These are phyloP conservation scores for Cordilura impudica DNA, from an alignment of 2,888 invertebrate species.

Conservation along the genomic window DNA sequence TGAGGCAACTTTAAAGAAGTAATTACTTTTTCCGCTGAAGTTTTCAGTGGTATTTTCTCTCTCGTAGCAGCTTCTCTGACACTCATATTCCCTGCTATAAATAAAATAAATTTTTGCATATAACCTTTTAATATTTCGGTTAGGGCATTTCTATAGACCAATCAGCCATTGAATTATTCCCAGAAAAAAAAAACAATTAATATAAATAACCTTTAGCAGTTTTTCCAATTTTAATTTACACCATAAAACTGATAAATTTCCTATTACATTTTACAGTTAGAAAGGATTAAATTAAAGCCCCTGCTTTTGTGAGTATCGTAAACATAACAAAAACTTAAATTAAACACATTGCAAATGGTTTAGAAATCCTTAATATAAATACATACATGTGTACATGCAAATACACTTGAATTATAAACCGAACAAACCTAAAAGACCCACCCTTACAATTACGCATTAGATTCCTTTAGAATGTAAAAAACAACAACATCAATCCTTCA, in stretches of 20 bases:
- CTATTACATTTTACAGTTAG: conserved; percentile 30
- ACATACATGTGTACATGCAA: neutral
- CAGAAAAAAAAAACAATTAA: neutral
- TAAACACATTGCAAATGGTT: conserved; percentile 20
- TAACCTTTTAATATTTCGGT: too few relatives aligned
- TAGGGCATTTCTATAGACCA: too few relatives aligned
- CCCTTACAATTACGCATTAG: conserved; percentile 51
- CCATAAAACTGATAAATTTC: conserved; percentile 57
- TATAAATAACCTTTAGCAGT: neutral
- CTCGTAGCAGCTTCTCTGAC: too few relatives aligned
- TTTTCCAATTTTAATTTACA: conserved; percentile 35
- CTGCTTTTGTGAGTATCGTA: neutral
- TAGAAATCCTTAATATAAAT: conserved; percentile 10
- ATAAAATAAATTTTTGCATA: too few relatives aligned
- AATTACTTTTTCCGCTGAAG: too few relatives aligned
- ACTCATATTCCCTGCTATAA: too few relatives aligned
- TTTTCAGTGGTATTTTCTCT: too few relatives aligned
- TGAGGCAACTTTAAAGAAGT: too few relatives aligned
- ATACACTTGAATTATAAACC: conserved; percentile 39
- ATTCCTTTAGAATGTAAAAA: conserved; percentile 55
- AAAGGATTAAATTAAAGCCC: conserved; percentile 55
- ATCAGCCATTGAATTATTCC: too few relatives aligned
- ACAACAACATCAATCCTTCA: conserved; percentile 25
- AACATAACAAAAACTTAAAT: neutral
- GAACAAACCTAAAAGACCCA: conserved; percentile 36